phyloP scores from a whole-genome alignment of 2,888 invertebrate genomes.

The Crepidodera aurea region DNA sequence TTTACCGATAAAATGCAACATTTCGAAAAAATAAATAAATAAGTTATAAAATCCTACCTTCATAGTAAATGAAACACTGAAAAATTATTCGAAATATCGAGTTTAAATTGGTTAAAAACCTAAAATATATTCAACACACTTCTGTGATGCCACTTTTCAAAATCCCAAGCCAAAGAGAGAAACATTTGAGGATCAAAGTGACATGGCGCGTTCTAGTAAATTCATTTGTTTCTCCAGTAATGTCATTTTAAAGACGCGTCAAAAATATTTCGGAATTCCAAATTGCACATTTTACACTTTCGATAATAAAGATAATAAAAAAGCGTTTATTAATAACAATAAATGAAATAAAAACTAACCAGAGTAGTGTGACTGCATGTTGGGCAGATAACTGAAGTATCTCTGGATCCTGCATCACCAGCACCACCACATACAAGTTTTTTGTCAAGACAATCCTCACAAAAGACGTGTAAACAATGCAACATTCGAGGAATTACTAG shows the following conservation, averaged over 20 bases:
- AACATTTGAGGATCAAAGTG: constrained; percentile 3
- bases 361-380: constrained; percentile 87
- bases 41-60: too few relatives aligned
- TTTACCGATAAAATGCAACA: too few relatives aligned
- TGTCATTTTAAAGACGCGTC: background rate
- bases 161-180: background rate
- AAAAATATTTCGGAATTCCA: background rate
- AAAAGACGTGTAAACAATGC: constrained; percentile 94
- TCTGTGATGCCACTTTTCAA: too few relatives aligned
- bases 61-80: too few relatives aligned
- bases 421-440: constrained; percentile 73
- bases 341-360: constrained; percentile 62
- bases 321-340: background rate
- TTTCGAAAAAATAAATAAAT: too few relatives aligned
- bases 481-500: constrained; percentile 86
- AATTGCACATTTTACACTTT: background rate
- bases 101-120: too few relatives aligned
- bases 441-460: constrained; percentile 89
- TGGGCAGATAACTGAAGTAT: constrained; percentile 76
- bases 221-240: background rate
- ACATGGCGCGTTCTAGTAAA: background rate
- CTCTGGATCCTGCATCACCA: constrained; percentile 71
- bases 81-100: too few relatives aligned
- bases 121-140: too few relatives aligned
- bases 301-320: background rate